A percentile compares a stretch with the other conserved stretches of the same genome.
Conservation (phyloP, 2,888 invertebrate genomes). For the Trichogramma dendrolimi region DNA sequence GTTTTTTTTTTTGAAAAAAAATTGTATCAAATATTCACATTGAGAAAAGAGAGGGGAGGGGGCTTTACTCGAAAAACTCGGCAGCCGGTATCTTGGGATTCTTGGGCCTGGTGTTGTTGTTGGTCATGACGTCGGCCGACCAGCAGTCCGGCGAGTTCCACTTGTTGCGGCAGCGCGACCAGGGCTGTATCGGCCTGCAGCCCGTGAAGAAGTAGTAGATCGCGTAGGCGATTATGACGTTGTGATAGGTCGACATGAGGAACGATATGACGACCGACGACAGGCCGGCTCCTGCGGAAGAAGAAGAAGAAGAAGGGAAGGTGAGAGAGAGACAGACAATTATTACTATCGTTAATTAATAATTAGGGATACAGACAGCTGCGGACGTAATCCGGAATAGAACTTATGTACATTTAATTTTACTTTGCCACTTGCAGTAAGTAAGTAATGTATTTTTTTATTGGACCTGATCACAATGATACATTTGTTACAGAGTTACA, state of each 20-base stretch:
- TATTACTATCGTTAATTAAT: neutral
- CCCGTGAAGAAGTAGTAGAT: constrained; percentile 91
- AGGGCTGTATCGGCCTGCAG: constrained; percentile 81
- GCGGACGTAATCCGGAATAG: neutral
- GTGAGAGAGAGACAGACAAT: neutral
- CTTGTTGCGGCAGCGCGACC: constrained; percentile 78
- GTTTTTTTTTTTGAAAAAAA: neutral
- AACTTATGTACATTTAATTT: too few relatives aligned
- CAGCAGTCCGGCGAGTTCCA: constrained; percentile 85
- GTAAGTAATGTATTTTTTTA: too few relatives aligned
- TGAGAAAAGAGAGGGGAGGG: neutral
- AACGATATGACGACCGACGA: constrained; percentile 93
- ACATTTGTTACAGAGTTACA: too few relatives aligned
- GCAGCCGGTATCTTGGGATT: constrained; percentile 81
- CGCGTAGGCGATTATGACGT: constrained; percentile 91
- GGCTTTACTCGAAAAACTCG: constrained; percentile 82
- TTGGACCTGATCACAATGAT: too few relatives aligned
- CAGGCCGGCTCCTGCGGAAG: constrained; percentile 81
- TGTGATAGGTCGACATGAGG: constrained; percentile 92
- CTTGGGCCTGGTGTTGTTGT: constrained; percentile 65
- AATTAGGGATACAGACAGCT: neutral
- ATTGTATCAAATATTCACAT: constrained; percentile 4
- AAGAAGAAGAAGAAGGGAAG: constrained; percentile 1
- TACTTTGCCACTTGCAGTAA: too few relatives aligned
- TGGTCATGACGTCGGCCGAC: constrained; percentile 59